Conservation (phyloP, 1,140 invertebrate genomes). For the Cotesia vestalis region DNA sequence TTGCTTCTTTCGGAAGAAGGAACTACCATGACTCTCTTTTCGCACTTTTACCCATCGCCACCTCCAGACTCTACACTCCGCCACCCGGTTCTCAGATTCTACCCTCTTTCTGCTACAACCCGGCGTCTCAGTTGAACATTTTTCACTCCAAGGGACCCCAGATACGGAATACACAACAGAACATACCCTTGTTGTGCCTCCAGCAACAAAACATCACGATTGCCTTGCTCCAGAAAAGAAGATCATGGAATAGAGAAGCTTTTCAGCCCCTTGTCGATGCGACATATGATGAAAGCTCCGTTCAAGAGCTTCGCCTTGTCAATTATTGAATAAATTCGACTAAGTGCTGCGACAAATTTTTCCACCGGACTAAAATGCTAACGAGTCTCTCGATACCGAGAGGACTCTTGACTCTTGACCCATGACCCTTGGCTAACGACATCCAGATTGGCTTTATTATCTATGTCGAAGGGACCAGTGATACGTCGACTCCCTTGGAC, state of each 20-base stretch:
- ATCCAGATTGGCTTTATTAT: conserved; percentile 53
- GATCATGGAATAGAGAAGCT: too few species aligned
- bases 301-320: conserved; percentile 12
- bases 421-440: conserved; percentile 46
- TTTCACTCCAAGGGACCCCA: too few species aligned
- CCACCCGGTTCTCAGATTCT: too few species aligned
- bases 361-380: conserved; percentile 31
- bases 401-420: conserved; percentile 34
- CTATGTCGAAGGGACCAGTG: conserved; percentile 18
- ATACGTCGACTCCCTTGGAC: conserved; percentile 11
- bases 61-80: neutral
- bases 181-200: too few species aligned
- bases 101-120: too few species aligned
- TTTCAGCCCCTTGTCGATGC: too few species aligned
- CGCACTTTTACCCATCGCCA: conserved; percentile 20
- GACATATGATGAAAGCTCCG: conserved; percentile 14
- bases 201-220: too few species aligned
- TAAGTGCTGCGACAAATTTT: conserved; percentile 29
- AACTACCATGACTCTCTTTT: conserved; percentile 34
- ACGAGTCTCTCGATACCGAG: conserved; percentile 15
- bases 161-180: too few species aligned
- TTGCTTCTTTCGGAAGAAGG: neutral
- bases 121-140: too few species aligned
- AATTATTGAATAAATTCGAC: neutral
- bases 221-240: too few species aligned